These are phyloP conservation scores for Platyscapa corneri DNA, from an alignment of 1,140 invertebrate species.

Conservation along the genomic window DNA sequence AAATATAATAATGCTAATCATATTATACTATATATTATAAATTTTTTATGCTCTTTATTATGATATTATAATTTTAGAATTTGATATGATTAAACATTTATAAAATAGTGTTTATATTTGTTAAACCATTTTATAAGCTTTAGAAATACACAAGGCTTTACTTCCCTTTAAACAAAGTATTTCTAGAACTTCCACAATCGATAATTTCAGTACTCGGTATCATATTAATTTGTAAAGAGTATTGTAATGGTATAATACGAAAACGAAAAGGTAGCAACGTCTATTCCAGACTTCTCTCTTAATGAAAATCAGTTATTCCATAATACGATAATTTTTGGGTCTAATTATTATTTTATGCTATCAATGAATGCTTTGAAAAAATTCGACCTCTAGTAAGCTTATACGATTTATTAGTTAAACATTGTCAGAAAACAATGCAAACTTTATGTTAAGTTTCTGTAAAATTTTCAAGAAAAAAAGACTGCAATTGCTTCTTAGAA, in stretches of 20 bases:
- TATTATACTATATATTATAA: no score
- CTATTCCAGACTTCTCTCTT: background rate
- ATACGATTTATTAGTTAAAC: background rate
- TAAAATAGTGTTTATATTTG: no score
- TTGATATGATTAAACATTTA: no score
- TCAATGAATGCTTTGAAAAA: constrained; percentile 5
- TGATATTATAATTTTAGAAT: no score
- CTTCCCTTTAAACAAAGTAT: no score
- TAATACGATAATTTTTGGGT: constrained; percentile 7
- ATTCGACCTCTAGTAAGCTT: background rate
- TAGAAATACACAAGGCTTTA: no score
- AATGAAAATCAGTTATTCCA: background rate
- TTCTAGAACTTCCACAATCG: background rate
- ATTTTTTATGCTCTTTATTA: no score
- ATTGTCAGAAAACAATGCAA: constrained; percentile 15
- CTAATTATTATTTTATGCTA: constrained; percentile 35
- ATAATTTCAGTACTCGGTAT: no score
- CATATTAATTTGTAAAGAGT: constrained; percentile 12
- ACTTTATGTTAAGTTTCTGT: background rate
- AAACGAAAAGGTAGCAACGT: background rate
- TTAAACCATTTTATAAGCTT: no score
- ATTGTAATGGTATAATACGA: background rate
- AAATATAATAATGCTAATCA: no score
- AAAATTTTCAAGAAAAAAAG: background rate
- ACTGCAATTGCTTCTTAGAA: background rate